Percentiles rank a stretch among this genome's conserved stretches.
phyloP scores from a whole-genome alignment of 2,888 invertebrate genomes.

The Pseudanteris insignis region DNA sequence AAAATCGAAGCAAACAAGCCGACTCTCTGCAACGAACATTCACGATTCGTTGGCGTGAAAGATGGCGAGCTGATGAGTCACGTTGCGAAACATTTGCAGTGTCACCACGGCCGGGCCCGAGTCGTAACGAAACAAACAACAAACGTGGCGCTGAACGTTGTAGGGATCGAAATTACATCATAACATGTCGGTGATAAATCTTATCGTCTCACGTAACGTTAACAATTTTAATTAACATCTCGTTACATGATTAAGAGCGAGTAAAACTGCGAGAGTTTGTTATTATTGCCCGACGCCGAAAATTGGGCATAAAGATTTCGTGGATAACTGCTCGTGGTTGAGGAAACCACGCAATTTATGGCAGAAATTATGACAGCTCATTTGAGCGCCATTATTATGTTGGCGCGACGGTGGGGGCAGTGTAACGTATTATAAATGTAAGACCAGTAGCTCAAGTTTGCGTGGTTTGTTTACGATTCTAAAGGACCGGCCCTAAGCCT shows the following conservation, averaged over 20 bases:
- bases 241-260: constrained; percentile 11
- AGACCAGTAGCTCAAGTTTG: constrained; percentile 62
- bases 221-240: constrained; percentile 27
- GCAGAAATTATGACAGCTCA: constrained; percentile 58
- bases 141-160: too few relatives aligned
- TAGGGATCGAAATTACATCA: constrained; percentile 9
- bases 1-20: constrained; percentile 32
- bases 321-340: constrained; percentile 42
- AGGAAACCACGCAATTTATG: constrained; percentile 54
- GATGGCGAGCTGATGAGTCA: constrained; percentile 44
- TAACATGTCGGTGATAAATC: constrained; percentile 19
- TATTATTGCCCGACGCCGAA: constrained; percentile 1
- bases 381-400: constrained; percentile 53
- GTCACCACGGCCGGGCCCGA: constrained; percentile 29
- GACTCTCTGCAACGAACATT: constrained; percentile 35
- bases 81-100: constrained; percentile 44
- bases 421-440: constrained; percentile 61
- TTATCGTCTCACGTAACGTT: constrained; percentile 16
- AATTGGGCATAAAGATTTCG: constrained; percentile 22
- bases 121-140: neutral
- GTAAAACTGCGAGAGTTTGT: neutral
- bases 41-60: constrained; percentile 40
- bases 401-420: constrained; percentile 50
- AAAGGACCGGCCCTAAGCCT: constrained; percentile 48
- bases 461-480: constrained; percentile 63